Evolutionary conservation across 2,888 invertebrate genomes (phyloP).

Genomic region (Thecophora atra): DNA sequence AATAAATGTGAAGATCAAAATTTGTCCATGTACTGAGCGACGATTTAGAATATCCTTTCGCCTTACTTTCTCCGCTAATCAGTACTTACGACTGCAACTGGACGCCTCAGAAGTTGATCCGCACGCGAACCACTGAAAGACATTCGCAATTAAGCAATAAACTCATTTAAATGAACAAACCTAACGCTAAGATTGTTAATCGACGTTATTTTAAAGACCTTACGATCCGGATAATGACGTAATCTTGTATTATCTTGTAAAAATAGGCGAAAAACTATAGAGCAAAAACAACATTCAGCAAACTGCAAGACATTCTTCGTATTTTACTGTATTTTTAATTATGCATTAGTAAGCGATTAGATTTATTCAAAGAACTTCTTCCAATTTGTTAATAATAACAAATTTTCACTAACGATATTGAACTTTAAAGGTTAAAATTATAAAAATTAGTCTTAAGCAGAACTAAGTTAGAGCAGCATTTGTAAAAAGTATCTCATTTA

Average conservation of each 20-base stretch:
- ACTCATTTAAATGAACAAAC: too few species aligned
- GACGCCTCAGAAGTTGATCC: too few species aligned
- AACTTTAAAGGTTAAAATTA: constrained; percentile 6
- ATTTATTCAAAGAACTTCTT: constrained; percentile 33
- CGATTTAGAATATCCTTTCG: background rate
- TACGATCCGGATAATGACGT: background rate
- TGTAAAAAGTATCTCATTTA: constrained; percentile 46
- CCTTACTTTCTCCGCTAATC: background rate
- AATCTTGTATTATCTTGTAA: constrained; percentile 15
- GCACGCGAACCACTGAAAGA: background rate
- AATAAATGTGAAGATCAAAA: constrained; percentile 3
- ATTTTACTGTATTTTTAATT: constrained; percentile 25
- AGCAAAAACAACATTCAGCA: constrained; percentile 33
- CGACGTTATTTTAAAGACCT: background rate
- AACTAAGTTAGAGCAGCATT: constrained; percentile 25
- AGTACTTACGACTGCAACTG: background rate
- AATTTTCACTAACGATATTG: constrained; percentile 29
- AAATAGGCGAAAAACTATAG: constrained; percentile 20
- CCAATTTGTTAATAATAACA: constrained; percentile 40
- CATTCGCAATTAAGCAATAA: background rate
- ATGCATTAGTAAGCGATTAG: background rate
- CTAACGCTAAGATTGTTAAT: too few species aligned
- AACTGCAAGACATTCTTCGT: constrained; percentile 35
- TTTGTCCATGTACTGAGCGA: constrained; percentile 7
- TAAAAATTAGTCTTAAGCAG: constrained; percentile 5